A percentile compares a stretch with the other conserved stretches of the same genome.
Conservation (phyloP, 2,797 vertebrate species). For the Dallia pectoralis region DNA sequence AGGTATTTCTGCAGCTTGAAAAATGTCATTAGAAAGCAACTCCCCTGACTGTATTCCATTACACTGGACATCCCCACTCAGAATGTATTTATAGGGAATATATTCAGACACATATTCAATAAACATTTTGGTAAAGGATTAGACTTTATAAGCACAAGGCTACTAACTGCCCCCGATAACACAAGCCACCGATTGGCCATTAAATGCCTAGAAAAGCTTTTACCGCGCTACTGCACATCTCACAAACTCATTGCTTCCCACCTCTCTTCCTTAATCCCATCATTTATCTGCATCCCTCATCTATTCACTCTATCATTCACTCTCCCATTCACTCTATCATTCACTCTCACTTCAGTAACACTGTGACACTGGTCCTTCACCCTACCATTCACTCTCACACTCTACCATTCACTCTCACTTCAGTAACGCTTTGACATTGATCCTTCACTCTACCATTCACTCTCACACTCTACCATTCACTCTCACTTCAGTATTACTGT, state of each 20-base stretch:
- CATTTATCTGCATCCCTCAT: neutral
- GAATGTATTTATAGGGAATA: too few species aligned
- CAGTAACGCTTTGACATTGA: too few species aligned
- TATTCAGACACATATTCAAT: too few species aligned
- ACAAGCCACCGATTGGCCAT: conserved; percentile 19
- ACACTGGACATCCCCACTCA: too few species aligned
- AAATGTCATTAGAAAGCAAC: too few species aligned
- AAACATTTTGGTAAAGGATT: too few species aligned
- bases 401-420: neutral
- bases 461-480: too few species aligned
- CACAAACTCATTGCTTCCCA: neutral
- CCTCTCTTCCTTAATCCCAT: neutral
- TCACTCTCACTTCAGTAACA: too few species aligned
- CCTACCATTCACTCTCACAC: neutral
- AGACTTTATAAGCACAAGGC: too few species aligned
- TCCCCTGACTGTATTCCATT: too few species aligned
- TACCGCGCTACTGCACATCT: conserved; percentile 21
- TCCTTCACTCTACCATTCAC: too few species aligned
- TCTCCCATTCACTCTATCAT: neutral
- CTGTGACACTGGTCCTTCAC: neutral
- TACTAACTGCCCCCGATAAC: conserved; percentile 8
- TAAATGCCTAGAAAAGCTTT: conserved; percentile 26
- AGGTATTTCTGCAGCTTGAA: neutral
- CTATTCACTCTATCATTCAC: neutral
- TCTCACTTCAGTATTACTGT: too few species aligned